Percentiles rank a stretch among this genome's conserved stretches.
phyloP scores from a whole-genome alignment of 2,888 invertebrate genomes.

The Macrophya alboannulata region DNA sequence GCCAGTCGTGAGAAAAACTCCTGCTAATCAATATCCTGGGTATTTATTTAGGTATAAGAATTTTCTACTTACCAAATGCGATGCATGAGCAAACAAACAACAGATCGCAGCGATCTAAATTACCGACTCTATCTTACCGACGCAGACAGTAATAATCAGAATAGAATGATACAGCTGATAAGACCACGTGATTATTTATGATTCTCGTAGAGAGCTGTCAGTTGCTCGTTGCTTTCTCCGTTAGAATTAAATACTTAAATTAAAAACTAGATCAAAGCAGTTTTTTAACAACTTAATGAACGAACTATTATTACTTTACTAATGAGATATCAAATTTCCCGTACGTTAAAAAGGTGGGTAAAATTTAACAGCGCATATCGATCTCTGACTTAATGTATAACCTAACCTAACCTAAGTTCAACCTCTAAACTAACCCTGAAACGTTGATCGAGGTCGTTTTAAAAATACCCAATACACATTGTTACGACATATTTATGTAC shows the following conservation, averaged over 20 bases:
- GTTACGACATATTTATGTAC: background rate
- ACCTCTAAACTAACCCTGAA: slow-evolving; percentile 5
- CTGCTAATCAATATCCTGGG: background rate
- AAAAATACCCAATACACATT: background rate
- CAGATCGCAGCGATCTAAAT: background rate
- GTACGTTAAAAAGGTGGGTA: slow-evolving; percentile 65
- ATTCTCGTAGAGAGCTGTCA: background rate
- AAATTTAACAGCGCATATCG: background rate
- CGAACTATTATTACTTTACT: slow-evolving; percentile 50
- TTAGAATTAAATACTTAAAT: background rate
- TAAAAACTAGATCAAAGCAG: background rate
- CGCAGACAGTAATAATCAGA: background rate
- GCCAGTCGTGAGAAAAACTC: background rate
- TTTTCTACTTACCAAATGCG: background rate
- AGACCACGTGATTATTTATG: background rate
- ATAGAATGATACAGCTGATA: background rate
- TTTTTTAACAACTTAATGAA: background rate
- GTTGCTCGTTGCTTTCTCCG: background rate
- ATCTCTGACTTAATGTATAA: background rate
- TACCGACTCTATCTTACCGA: background rate
- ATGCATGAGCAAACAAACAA: background rate
- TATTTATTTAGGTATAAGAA: background rate
- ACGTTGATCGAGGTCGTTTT: background rate
- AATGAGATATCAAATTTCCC: slow-evolving; percentile 66
- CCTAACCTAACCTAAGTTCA: slow-evolving; percentile 1